Evolutionary conservation across 2,797 vertebrate genomes (phyloP).

Genomic region (Muscicapa striata): DNA sequence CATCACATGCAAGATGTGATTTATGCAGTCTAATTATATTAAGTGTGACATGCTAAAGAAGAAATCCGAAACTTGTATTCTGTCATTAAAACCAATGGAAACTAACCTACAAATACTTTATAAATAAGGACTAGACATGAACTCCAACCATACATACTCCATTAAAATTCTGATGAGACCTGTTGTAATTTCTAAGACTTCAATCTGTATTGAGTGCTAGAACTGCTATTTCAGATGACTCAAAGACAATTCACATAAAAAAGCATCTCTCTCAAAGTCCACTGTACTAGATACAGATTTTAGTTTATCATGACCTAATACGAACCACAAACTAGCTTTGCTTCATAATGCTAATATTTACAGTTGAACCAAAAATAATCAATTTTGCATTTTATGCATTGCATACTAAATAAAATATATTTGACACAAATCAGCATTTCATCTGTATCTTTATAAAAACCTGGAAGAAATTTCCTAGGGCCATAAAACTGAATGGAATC

Average conservation of each 20-base stretch:
- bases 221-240: neutral
- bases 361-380: neutral
- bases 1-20: neutral
- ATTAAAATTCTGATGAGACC: neutral
- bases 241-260: neutral
- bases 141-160: neutral
- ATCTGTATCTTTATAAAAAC: neutral
- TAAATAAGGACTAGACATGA: neutral
- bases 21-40: neutral
- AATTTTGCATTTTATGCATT: neutral
- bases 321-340: neutral
- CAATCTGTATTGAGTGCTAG: neutral
- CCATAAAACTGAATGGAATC: neutral
- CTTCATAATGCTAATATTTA: neutral
- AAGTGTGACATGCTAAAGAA: neutral
- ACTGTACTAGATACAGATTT: neutral
- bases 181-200: neutral
- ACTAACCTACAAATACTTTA: neutral
- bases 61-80: neutral
- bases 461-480: neutral
- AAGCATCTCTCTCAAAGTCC: neutral
- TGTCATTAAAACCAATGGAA: neutral
- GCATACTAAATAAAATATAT: neutral
- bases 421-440: neutral
- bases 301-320: neutral